Base-by-base conservation (phyloP, 2,113 vertebrate species). In the Perognathus longimembris region DNA sequence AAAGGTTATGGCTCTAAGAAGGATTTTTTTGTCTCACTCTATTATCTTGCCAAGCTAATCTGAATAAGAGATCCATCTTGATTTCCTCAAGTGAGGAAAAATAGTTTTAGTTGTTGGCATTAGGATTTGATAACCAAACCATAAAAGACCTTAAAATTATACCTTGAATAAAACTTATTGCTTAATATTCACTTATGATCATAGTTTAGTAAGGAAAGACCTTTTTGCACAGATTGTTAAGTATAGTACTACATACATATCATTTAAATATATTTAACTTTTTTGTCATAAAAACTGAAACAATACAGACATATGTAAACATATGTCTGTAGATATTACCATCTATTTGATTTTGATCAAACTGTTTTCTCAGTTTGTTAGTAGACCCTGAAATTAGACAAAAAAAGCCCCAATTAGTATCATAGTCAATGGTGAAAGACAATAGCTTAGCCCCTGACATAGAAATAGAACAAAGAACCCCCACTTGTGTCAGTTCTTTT, bases 141-240 rank as follows among this genome's bases (percentile, higher is more conserved):
- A 66, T 15, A 76, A 76, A 89, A 85, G 0, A 6, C 22, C 84
- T 81, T 70, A 66, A 74, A 82, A 67, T 45, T 64, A 57, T 4
- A 18, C 54, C 32, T 90, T 82, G 34, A 91, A 20, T 70, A 4
- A 80, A 40, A 42, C 71, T 75, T 93, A 88, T 78, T 84, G 30
- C 64, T 88, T 93, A 78, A 66, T 77, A 85, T 80, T 94, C 89
- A 45, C 80, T 24, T 12, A 57, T 50, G 17, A 82, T 89, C 32
- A 87, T 38, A 77, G 61, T 17, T 80, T 86, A 74, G 5, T 88
- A 76, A 81, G 26, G 59, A 64, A 8, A 26, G 4, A 15, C 1
- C 75, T 50, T 83, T 42, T 71, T 24, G 40, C 64, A 88, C 63
- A 32, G 54, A 77, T 75, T 38, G 22, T 90, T 92, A 76, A 70